Base-by-base conservation (phyloP, 2,888 invertebrate species). In the Polymixis flavicincta region DNA sequence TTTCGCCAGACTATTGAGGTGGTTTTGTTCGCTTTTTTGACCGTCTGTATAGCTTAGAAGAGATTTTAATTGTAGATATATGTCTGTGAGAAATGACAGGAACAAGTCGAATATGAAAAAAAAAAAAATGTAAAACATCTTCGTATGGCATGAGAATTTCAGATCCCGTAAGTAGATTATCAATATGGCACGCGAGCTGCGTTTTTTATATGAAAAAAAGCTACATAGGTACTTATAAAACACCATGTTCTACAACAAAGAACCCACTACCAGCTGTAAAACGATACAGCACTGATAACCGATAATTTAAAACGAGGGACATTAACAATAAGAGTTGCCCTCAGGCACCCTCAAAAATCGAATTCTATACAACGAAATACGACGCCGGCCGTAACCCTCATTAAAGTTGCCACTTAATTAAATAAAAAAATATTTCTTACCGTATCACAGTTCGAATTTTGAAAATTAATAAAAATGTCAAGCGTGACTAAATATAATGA, bases 201-300 rank as follows among this genome's bases (percentile, higher is more conserved):
- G 8, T 9, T 32, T 32, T 48, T n/a, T 28, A 7, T 6, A 17
- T 37, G 1, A 9, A 22, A 42, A 50, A 63, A 54, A 55, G 0
- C 2, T 45, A 45, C 42, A 6, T 37, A 37, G 37, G 42, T 45
- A 45, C 0, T 14, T 17, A 68, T 48, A 45, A 68, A 42, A 28
- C 5, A 48, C 28, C n/a, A 66, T 57, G 54, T 32, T 54, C 52
- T 22, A 57, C 76, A 78, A 83, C 79, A 85, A 87, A 71, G 63
- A 54, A 82, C 57, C 32, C 85, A 88, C 91, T 89, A 87, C 90
- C 85, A 87, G 87, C 89, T 92, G 94, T 92, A 93, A 93, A 92
- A 89, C 88, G 94, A 94, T 93, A 93, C 89, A 90, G 88, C 89
- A 88, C 90, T 90, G 93, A 95, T 94, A 94, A 95, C 93, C 93